Base-by-base conservation (phyloP, 2,797 vertebrate genomes). In the Lagorchestes hirsutus region DNA sequence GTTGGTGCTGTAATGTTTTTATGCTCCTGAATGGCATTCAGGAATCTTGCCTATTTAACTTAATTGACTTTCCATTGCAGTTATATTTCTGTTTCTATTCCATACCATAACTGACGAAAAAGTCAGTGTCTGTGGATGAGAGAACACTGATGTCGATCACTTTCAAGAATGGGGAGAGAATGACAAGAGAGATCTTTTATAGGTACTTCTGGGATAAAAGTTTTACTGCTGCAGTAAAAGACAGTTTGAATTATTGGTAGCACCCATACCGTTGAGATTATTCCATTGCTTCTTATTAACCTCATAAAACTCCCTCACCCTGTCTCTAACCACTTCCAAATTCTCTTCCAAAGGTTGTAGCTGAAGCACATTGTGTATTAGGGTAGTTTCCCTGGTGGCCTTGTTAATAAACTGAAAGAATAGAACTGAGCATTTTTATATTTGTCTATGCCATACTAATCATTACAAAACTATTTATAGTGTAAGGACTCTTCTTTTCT, bases 231-330 rank as follows among this genome's bases (percentile, higher is more conserved):
- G 3, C 29, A 95, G 28, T 91, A 40, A 97, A 91, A 74, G 93
- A 92, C 50, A 29, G 0, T 91, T 56, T 95, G 54, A 91, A 11
- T 93, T 91, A 56, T 97, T 94, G 91, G 13, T 94, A 58, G 55
- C 59, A 92, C 18, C 54, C 0, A 91, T 67, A 27, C 40, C 3
- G 12, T 95, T 92, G 92, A 0, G 95, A 93, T 55, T 87, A 59
- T 82, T 91, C 93, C 54, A n/a, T 96, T 92, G 92, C 40, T 95
- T 95, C n/a, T 96, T 91, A 93, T 74, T 95, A 93, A n/a, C 95
- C 27, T 1, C 56, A 1, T 52, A 46, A 93, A 93, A 93, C 74
- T 94, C 90, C 24, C 14, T 95, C 52, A 56, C 91, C 46, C 93
- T 87, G 5, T 57, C 34, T 90, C 93, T 95, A 93, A 95, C 18